phyloP scores from a whole-genome alignment of 2,888 invertebrate species.

The Lamellibrachia satsuma region DNA sequence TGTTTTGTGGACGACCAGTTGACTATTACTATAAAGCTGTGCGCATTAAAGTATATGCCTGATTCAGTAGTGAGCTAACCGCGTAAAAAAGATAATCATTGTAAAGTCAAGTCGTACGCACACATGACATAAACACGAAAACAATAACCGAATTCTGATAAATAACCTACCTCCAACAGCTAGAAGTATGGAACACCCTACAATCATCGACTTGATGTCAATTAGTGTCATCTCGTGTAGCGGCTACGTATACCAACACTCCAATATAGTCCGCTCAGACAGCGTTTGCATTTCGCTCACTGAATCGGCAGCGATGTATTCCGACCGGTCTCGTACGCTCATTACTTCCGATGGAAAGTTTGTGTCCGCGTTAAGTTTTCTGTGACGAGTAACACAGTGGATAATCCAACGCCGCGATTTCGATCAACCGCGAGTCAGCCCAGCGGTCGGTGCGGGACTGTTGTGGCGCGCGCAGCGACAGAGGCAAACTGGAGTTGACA shows the following conservation, averaged over 20 bases:
- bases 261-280: background rate
- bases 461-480: background rate
- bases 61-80: background rate
- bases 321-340: background rate
- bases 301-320: background rate
- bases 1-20: background rate
- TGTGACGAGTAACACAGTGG: background rate
- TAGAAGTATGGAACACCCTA: background rate
- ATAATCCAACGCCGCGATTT: background rate
- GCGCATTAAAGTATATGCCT: background rate
- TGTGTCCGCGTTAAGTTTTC: background rate
- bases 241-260: background rate
- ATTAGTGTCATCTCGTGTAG: background rate
- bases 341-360: background rate
- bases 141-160: background rate
- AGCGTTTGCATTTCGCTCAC: background rate
- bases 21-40: background rate
- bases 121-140: no score
- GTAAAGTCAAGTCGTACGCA: no score
- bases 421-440: background rate
- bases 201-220: background rate
- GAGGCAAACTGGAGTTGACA: conserved; percentile 11
- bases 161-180: background rate
- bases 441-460: conserved; percentile 1
- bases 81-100: no score